These are phyloP conservation scores for Camelus bactrianus DNA, from an alignment of 2,113 vertebrate genomes.

Conservation along the genomic window DNA sequence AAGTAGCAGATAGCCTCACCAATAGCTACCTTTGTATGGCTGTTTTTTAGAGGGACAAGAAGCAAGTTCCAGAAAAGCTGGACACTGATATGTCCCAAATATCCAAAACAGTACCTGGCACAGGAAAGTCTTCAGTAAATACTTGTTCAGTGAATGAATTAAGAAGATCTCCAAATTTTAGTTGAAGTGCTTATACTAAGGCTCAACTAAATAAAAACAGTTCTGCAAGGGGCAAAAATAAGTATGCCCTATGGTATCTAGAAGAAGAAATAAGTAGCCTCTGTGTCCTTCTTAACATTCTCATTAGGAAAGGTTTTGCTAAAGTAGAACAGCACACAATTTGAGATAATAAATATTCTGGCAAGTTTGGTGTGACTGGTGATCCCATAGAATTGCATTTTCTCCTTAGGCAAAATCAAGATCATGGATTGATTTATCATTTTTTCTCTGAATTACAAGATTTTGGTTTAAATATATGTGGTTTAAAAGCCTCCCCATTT, in stretches of 20 bases:
- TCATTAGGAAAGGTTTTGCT: background rate
- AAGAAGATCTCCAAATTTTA: background rate
- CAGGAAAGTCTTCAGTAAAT: conserved; percentile 25
- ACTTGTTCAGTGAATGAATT: background rate
- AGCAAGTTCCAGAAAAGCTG: background rate
- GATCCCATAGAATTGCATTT: background rate
- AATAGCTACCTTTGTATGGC: background rate
- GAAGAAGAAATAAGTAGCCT: background rate
- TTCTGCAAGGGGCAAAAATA: background rate
- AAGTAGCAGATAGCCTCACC: background rate
- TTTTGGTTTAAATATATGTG: background rate
- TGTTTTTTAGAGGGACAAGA: conserved; percentile 1
- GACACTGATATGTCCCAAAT: background rate
- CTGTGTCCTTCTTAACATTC: background rate
- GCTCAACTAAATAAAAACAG: background rate
- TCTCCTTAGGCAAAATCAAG: conserved; percentile 28
- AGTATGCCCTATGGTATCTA: background rate
- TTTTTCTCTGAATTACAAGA: background rate
- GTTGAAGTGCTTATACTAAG: background rate
- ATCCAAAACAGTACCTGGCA: background rate
- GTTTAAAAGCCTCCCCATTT: background rate
- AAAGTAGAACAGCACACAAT: background rate
- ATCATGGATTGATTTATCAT: background rate
- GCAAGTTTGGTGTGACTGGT: background rate
- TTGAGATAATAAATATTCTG: background rate